Base-by-base conservation (phyloP, 2,113 vertebrate genomes). In the Catagonus wagneri region DNA sequence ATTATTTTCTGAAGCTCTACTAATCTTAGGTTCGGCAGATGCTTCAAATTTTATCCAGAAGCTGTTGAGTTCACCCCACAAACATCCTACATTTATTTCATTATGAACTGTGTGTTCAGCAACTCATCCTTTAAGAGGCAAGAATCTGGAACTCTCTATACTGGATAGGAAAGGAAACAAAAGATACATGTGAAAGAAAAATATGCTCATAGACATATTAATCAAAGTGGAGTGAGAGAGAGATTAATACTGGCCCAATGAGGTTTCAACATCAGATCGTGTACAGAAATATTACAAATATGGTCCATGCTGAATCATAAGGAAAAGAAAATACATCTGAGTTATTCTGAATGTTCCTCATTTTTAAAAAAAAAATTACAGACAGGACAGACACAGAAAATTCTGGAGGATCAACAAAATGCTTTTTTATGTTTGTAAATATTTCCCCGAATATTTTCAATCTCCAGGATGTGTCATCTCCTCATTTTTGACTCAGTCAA, bases 401-500 rank as follows among this genome's bases (percentile, higher is more conserved):
- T 94, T 90, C 63, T 96, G 54, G n/a, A 90, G 11, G 58, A 44
- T 56, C 69, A 96, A 90, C 16, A 16, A 65, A 96, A 93, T 68
- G 2, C n/a, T 54, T 80, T 88, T 85, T 60, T 25, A 27, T 76
- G 58, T 95, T 96, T 95, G 19, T 80, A 96, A 96, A 94, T 93
- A 93, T 83, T 78, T 66, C 72, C 56, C 79, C 17, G 80, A 97
- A 91, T 97, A 89, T 76, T 83, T 95, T 95, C 87, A 94, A 83
- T 89, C 83, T 83, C 39, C 75, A 69, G 72, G 76, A 88, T 97
- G 75, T 80, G 50, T 66, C 69, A 27, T 85, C 50, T 95, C 3
- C 3, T 94, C n/a, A 69, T 54, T 88, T 98, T 78, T 81, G 6
- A 68, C 81, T 94, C 22, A 13, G 56, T 96, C 93, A 96, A 89